Evolutionary conservation across 1,140 invertebrate genomes (phyloP).

Genomic region (Maniola jurtina): DNA sequence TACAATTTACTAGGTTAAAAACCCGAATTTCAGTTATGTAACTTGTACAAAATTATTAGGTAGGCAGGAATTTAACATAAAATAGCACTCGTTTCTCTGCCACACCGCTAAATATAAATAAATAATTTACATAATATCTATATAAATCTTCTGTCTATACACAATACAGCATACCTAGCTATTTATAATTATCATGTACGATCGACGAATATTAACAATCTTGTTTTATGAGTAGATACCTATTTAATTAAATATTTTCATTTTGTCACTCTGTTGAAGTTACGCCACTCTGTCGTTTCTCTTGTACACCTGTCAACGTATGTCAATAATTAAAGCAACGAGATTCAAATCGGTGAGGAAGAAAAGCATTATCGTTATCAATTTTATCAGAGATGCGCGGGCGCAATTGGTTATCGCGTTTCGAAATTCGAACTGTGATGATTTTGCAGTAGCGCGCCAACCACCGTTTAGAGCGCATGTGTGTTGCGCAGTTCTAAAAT

Average conservation of each 20-base stretch:
- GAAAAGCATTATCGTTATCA: constrained; percentile 29
- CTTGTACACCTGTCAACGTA: not conserved
- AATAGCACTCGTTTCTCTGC: too few relatives aligned
- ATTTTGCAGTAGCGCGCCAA: constrained; percentile 43
- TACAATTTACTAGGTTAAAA: too few relatives aligned
- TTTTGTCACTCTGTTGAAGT: not conserved
- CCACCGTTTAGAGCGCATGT: constrained; percentile 36
- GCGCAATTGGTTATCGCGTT: constrained; percentile 40
- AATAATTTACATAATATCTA: too few relatives aligned
- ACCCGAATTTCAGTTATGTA: too few relatives aligned
- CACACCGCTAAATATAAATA: too few relatives aligned
- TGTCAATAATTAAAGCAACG: not conserved
- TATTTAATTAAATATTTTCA: constrained; percentile 8
- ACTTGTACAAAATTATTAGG: too few relatives aligned
- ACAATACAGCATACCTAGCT: not conserved
- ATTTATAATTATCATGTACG: too few relatives aligned
- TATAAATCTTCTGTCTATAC: not conserved
- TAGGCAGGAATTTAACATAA: too few relatives aligned
- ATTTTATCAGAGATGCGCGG: constrained; percentile 56
- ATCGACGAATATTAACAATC: not conserved
- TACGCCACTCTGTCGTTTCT: not conserved
- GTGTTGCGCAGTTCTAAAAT: constrained; percentile 23
- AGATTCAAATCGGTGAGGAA: not conserved
- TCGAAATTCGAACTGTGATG: constrained; percentile 30
- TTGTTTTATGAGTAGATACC: not conserved